These are phyloP conservation scores for Onychostoma macrolepis DNA, from an alignment of 2,113 vertebrate genomes.

Conservation along the genomic window DNA sequence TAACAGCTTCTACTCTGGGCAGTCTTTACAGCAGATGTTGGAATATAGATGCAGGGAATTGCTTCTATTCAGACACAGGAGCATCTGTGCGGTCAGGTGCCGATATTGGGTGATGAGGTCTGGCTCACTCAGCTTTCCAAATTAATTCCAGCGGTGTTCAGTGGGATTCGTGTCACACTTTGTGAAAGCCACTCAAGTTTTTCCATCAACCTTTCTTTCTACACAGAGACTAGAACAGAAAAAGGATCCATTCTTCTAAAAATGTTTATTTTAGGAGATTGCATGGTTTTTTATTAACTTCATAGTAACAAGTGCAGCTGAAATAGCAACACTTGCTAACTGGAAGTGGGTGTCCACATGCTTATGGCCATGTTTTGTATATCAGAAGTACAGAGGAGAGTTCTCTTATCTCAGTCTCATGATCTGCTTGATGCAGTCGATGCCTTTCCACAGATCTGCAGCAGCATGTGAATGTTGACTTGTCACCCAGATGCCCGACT, in stretches of 20 bases:
- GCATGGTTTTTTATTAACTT: not conserved
- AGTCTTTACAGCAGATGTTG: not conserved
- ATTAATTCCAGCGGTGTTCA: not conserved
- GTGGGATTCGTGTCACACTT: not conserved
- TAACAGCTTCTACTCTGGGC: not conserved
- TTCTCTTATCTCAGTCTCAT: not conserved
- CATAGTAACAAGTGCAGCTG: not conserved
- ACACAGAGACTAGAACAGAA: not conserved
- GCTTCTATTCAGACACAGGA: not conserved
- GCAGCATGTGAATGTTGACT: slow-evolving; percentile 39
- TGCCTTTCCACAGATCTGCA: slow-evolving; percentile 25
- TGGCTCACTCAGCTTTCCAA: not conserved
- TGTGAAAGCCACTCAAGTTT: not conserved
- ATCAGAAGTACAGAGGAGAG: too few species aligned
- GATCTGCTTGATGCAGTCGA: not conserved
- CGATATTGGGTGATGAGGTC: not conserved
- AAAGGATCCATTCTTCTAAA: not conserved
- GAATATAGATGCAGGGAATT: not conserved
- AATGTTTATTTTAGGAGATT: not conserved
- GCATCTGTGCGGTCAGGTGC: not conserved
- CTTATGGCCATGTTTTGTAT: not conserved
- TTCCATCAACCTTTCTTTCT: not conserved
- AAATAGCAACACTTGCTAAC: not conserved
- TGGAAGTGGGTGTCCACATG: not conserved
- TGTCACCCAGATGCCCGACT: slow-evolving; percentile 26